A percentile compares a stretch with the other conserved stretches of the same genome.
Conservation (phyloP, 2,888 invertebrate species). For the Tiphia femorata region DNA sequence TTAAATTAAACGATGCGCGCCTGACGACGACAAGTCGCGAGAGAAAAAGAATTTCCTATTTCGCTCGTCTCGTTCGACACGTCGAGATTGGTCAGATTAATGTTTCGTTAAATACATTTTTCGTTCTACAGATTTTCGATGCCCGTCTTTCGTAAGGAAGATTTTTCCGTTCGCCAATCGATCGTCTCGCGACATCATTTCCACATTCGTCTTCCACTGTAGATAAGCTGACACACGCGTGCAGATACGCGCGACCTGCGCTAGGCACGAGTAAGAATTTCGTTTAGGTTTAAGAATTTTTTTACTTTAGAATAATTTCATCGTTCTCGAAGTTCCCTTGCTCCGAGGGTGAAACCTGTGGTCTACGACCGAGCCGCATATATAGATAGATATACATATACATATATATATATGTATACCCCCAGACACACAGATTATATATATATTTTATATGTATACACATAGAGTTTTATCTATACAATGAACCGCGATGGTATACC, state of each 20-base stretch:
- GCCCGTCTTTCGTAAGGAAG: neutral
- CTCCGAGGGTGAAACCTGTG: too few species aligned
- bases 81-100: neutral
- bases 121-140: neutral
- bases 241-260: too few species aligned
- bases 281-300: too few species aligned
- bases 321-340: neutral
- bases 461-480: neutral
- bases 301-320: too few species aligned
- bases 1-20: neutral
- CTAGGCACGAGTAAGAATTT: too few species aligned
- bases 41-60: neutral
- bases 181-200: slow-evolving; percentile 17
- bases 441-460: neutral
- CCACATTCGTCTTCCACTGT: slow-evolving; percentile 50
- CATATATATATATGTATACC: neutral
- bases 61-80: too few species aligned
- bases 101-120: neutral
- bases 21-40: neutral
- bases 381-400: neutral
- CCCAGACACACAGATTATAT: neutral
- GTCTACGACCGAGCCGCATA: too few species aligned
- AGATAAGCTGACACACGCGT: too few species aligned
- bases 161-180: slow-evolving; percentile 3
- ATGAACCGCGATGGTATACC: too few species aligned